Conservation (phyloP, 2,888 invertebrate genomes). For the Hirtodrosophila histrioides region DNA sequence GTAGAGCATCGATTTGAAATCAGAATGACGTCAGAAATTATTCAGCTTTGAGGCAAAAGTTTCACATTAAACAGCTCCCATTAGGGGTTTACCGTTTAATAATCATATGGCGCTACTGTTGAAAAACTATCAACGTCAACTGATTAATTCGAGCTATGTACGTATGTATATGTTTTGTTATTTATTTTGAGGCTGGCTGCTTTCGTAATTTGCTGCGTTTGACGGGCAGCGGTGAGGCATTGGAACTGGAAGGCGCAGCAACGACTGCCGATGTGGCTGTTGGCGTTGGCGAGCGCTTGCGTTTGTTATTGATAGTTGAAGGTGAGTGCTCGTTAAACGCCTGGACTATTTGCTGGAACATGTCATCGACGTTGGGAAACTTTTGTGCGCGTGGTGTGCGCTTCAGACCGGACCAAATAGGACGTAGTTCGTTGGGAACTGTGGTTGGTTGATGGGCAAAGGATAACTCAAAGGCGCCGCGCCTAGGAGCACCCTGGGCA, state of each 20-base stretch:
- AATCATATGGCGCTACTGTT: conserved; percentile 60
- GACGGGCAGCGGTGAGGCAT: too few relatives aligned
- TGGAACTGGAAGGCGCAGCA: not conserved
- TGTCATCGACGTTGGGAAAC: conserved; percentile 72
- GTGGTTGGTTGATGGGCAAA: conserved; percentile 55
- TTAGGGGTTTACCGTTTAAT: conserved; percentile 51
- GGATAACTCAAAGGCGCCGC: conserved; percentile 82
- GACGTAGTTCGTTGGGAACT: conserved; percentile 45
- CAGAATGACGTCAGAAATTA: conserved; percentile 1
- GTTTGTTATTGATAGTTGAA: conserved; percentile 4
- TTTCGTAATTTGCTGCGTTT: too few relatives aligned
- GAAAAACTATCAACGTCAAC: not conserved
- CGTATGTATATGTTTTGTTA: not conserved
- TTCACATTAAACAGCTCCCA: conserved; percentile 53
- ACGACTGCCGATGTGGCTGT: conserved; percentile 13
- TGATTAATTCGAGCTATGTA: not conserved
- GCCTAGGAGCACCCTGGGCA: conserved; percentile 73
- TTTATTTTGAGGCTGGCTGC: too few relatives aligned
- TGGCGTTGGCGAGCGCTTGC: conserved; percentile 20
- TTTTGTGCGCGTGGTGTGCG: conserved; percentile 82
- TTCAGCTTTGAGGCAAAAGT: conserved; percentile 41
- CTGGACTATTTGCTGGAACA: conserved; percentile 36
- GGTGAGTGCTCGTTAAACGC: conserved; percentile 1
- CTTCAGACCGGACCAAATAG: conserved; percentile 82
- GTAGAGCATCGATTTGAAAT: conserved; percentile 8